Base-by-base conservation (phyloP, 2,113 vertebrate species). In the Struthidea cinerea region DNA sequence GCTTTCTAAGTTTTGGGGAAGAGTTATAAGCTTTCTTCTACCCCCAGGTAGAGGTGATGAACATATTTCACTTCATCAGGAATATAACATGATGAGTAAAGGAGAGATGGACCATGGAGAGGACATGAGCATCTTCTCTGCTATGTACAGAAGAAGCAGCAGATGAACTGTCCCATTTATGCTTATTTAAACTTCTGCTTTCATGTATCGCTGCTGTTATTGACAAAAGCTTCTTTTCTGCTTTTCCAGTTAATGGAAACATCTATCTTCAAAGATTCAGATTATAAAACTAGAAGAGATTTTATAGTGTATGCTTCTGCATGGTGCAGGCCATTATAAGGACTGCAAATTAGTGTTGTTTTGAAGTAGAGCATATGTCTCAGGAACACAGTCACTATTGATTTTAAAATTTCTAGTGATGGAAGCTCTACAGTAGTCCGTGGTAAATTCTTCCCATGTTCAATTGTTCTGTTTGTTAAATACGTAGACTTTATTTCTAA, bases 191-290 rank as follows among this genome's bases (percentile, higher is more conserved):
- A 92, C 17, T 35, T 94, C 71, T 89, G 20, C 13, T 74, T 92
- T 90, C 64, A 64, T 70, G n/a, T 77, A 52, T 87, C 2, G 2
- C 35, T 69, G 37, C 8, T 80, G 10, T 90, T 93, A 89, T 70
- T 93, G 85, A 85, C 50, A 88, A 87, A 93, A 93, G 24, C 42
- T 59, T 79, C 59, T 89, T 65, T 94, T 89, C 87, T 94, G 7
- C 37, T 56, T 93, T 91, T 91, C n/a, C 44, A 64, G 65, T 64
- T 91, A 87, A 86, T 90, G 56, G 90, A 92, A 91, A 90, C 42
- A 84, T 60, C 47, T 90, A 79, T 68, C 67, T 83, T 91, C 89
- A 94, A 89, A 94, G 60, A 74, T 84, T 94, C n/a, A 49, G 24
- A 57, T 24, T 24, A 78, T 68, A 91, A 92, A 92, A 76, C 80